These are phyloP conservation scores for Muscicapa adusta DNA, from an alignment of 2,113 vertebrate species.

Conservation along the genomic window DNA sequence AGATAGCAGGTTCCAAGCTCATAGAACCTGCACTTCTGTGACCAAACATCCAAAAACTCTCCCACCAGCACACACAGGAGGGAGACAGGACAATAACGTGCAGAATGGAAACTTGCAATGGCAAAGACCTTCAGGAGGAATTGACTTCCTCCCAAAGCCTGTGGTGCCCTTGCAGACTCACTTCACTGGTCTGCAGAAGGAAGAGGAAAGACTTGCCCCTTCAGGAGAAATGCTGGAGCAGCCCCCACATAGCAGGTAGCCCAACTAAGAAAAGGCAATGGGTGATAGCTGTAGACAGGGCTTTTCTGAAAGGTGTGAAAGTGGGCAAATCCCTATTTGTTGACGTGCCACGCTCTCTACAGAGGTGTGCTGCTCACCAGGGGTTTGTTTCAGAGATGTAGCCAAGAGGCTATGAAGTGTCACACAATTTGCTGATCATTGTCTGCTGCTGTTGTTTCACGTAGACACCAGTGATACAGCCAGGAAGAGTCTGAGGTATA, in stretches of 20 bases:
- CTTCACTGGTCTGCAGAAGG: neutral
- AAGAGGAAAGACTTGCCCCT: neutral
- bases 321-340: neutral
- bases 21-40: neutral
- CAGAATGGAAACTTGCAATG: neutral
- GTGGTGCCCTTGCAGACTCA: neutral
- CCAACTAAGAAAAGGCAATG: fast-evolving
- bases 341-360: neutral
- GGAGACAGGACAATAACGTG: neutral
- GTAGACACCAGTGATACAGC: neutral
- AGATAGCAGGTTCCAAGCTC: neutral
- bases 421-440: neutral
- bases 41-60: neutral
- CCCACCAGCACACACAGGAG: neutral
- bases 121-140: neutral
- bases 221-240: neutral
- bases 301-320: neutral
- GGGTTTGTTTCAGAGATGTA: neutral
- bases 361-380: neutral
- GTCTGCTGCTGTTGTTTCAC: neutral
- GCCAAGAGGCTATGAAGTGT: neutral
- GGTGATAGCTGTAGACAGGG: neutral
- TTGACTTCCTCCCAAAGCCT: neutral
- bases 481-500: neutral
- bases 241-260: neutral